These are phyloP conservation scores for Pararge aegeria DNA, from an alignment of 1,140 invertebrate species.

Conservation along the genomic window DNA sequence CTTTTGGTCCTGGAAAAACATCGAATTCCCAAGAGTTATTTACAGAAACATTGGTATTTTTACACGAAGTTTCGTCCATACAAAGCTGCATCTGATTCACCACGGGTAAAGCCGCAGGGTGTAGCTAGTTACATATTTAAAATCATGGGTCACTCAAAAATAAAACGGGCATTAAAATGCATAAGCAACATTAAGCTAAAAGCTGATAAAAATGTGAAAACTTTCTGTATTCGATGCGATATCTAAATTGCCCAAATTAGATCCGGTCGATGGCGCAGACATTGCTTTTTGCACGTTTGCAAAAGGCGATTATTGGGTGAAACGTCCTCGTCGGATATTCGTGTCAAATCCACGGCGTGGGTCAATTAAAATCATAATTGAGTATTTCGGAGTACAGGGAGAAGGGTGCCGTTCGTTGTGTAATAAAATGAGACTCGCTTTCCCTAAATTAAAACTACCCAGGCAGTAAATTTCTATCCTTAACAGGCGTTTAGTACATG, in stretches of 20 bases:
- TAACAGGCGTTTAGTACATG: not conserved
- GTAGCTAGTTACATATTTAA: too few species aligned
- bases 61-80: too few species aligned
- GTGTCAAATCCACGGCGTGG: conserved; percentile 60
- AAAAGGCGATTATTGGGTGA: conserved; percentile 47
- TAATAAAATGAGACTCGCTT: conserved; percentile 22
- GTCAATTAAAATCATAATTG: conserved; percentile 72
- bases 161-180: not conserved
- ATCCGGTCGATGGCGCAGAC: conserved; percentile 17
- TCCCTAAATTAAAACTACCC: conserved; percentile 23
- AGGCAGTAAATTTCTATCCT: conserved; percentile 9
- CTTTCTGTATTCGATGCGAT: conserved; percentile 9
- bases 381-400: conserved; percentile 45
- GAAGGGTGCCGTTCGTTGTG: conserved; percentile 12
- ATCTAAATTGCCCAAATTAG: conserved; percentile 21
- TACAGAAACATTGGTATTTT: too few species aligned
- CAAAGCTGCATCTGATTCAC: too few species aligned
- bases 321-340: conserved; percentile 48
- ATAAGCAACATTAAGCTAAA: not conserved
- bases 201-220: not conserved
- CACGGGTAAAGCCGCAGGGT: too few species aligned
- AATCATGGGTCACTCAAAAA: not conserved
- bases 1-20: too few species aligned
- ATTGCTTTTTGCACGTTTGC: conserved; percentile 40
- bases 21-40: too few species aligned